Evolutionary conservation across 2,888 invertebrate genomes (phyloP).

Genomic region (Chaitophorus viminalis): DNA sequence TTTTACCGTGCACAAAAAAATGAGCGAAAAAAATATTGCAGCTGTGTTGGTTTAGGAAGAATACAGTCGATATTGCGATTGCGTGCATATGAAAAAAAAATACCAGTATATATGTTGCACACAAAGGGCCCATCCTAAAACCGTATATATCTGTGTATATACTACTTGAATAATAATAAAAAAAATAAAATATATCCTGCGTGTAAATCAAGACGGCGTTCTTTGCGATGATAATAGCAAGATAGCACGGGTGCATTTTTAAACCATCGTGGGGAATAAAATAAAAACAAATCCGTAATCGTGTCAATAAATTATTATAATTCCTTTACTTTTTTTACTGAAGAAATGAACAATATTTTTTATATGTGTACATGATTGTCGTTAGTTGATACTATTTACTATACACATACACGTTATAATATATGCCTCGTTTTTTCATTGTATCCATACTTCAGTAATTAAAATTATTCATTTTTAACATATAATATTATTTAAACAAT

Average conservation of each 20-base stretch:
- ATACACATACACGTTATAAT: no score
- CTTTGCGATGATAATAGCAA: constrained; percentile 35
- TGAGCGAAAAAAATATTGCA: constrained; percentile 55
- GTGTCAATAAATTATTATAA: constrained; percentile 35
- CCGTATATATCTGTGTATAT: constrained; percentile 7
- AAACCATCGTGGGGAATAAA: neutral
- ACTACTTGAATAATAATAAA: constrained; percentile 7
- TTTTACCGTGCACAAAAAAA: constrained; percentile 56
- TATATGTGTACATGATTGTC: no score
- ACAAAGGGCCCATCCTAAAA: constrained; percentile 53
- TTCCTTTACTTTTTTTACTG: neutral
- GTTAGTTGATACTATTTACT: no score
- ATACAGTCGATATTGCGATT: constrained; percentile 46
- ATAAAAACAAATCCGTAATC: constrained; percentile 4
- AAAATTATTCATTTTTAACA: no score
- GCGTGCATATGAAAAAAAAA: constrained; percentile 38
- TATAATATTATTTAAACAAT: no score
- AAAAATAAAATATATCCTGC: constrained; percentile 35
- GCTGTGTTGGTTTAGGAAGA: constrained; percentile 61
- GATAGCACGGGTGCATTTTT: constrained; percentile 34
- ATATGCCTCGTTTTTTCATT: no score
- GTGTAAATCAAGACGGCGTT: constrained; percentile 53
- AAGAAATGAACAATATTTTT: no score
- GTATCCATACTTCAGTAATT: no score
- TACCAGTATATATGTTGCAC: constrained; percentile 37